Conservation (phyloP, 2,888 invertebrate species). For the Oeneis ivallda region DNA sequence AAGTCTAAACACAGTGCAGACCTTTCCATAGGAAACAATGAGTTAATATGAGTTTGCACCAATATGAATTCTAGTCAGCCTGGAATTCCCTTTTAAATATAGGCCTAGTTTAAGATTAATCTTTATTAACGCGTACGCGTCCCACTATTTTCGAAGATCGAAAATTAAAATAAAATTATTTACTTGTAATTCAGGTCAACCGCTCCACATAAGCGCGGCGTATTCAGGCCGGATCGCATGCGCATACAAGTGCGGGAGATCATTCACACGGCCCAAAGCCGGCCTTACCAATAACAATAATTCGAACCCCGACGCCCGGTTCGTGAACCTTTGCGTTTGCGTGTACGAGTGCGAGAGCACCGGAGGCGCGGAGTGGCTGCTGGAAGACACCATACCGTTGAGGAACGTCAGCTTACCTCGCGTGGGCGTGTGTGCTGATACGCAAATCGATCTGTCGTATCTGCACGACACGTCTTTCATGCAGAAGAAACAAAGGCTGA, state of each 20-base stretch:
- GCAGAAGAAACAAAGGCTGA: constrained; percentile 91
- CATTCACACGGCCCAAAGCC: constrained; percentile 91
- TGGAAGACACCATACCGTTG: constrained; percentile 97
- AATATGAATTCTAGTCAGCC: no score
- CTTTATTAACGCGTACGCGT: no score
- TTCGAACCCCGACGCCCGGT: constrained; percentile 83
- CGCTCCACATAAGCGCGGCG: constrained; percentile 96
- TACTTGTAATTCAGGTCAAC: constrained; percentile 83
- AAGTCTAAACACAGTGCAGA: no score
- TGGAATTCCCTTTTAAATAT: no score
- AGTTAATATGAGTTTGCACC: no score
- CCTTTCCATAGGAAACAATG: no score
- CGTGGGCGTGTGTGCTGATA: constrained; percentile 89
- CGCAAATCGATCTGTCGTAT: constrained; percentile 91
- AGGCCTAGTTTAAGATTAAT: no score
- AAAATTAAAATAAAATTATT: no score
- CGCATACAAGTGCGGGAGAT: constrained; percentile 96
- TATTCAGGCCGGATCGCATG: constrained; percentile 98
- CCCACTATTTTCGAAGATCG: neutral
- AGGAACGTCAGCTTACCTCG: constrained; percentile 94
- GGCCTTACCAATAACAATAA: constrained; percentile 21
- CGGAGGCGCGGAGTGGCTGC: constrained; percentile 94
- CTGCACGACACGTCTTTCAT: constrained; percentile 89
- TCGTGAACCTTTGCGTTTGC: constrained; percentile 95
- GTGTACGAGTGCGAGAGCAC: constrained; percentile 99